Percentiles rank a stretch among this genome's conserved stretches.
These are phyloP conservation scores for Drosophila leonis DNA, from an alignment of 2,888 invertebrate species.

Conservation along the genomic window DNA sequence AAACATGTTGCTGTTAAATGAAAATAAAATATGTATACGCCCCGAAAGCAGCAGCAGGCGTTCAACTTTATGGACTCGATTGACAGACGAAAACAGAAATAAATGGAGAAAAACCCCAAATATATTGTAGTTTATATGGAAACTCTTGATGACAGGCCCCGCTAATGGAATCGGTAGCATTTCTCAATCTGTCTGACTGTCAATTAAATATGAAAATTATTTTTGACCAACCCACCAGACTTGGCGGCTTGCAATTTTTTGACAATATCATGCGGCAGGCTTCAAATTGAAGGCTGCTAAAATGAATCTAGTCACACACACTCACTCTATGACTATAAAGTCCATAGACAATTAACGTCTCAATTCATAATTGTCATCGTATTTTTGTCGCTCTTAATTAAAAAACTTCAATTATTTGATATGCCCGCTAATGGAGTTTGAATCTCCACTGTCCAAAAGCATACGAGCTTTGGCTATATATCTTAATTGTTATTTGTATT, in stretches of 20 bases:
- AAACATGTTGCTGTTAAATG: slow-evolving; percentile 73
- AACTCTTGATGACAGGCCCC: slow-evolving; percentile 54
- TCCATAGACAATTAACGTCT: slow-evolving; percentile 57
- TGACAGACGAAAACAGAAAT: slow-evolving; percentile 34
- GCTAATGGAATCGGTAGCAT: slow-evolving; percentile 75
- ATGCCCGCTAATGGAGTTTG: slow-evolving; percentile 34
- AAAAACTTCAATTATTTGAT: slow-evolving; percentile 50
- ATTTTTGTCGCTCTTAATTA: slow-evolving; percentile 61
- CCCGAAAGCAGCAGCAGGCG: slow-evolving; percentile 58
- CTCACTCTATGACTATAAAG: background rate
- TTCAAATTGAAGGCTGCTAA: slow-evolving; percentile 45
- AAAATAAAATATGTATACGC: slow-evolving; percentile 48
- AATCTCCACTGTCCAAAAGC: slow-evolving; percentile 5
- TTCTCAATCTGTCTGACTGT: slow-evolving; percentile 57
- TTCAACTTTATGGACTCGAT: slow-evolving; percentile 39
- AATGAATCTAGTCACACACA: slow-evolving; percentile 24
- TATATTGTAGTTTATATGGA: slow-evolving; percentile 23
- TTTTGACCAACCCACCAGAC: slow-evolving; percentile 55
- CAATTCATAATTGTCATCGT: slow-evolving; percentile 66
- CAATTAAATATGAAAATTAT: slow-evolving; percentile 73
- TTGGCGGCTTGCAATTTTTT: slow-evolving; percentile 37
- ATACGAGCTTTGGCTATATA: slow-evolving; percentile 21
- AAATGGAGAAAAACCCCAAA: slow-evolving; percentile 21
- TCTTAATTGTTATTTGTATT: slow-evolving; percentile 65
- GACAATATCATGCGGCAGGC: slow-evolving; percentile 64